These are phyloP conservation scores for Pygmarrhopalites habei DNA, from an alignment of 1,140 invertebrate genomes.

Conservation along the genomic window DNA sequence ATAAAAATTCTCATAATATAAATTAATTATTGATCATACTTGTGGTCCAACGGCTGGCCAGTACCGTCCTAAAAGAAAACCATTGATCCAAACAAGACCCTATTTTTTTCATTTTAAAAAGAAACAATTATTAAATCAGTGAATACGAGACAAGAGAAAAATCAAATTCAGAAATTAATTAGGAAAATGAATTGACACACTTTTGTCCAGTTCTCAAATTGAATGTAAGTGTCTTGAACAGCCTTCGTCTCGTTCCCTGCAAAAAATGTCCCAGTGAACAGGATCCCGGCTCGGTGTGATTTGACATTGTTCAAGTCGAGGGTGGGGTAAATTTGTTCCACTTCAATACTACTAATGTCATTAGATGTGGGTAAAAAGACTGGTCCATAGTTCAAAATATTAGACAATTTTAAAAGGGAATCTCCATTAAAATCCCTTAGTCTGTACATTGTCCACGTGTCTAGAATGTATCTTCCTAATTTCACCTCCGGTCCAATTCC, in stretches of 20 bases:
- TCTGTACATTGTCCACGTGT: conserved; percentile 42
- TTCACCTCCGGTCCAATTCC: conserved; percentile 48
- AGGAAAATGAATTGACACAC: conserved; percentile 27
- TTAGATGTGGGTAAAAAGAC: conserved; percentile 3
- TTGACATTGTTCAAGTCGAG: not conserved
- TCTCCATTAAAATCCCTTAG: conserved; percentile 38
- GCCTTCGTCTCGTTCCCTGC: conserved; percentile 39
- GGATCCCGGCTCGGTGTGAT: conserved; percentile 41
- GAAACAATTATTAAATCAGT: not conserved
- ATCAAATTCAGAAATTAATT: too few species aligned
- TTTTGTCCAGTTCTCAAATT: conserved; percentile 60
- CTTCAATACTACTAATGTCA: not conserved
- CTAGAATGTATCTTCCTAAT: conserved; percentile 42
- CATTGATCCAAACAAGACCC: conserved; percentile 66
- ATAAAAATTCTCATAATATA: too few species aligned
- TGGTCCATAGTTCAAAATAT: not conserved
- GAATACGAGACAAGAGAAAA: too few species aligned
- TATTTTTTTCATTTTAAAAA: conserved; percentile 18
- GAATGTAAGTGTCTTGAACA: conserved; percentile 54
- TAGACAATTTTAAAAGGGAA: conserved; percentile 14
- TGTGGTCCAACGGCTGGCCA: conserved; percentile 70
- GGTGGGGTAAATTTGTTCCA: too few species aligned
- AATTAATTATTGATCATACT: too few species aligned
- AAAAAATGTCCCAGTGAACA: conserved; percentile 45
- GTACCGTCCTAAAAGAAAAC: conserved; percentile 65